phyloP scores from a whole-genome alignment of 2,888 invertebrate genomes.

The Scaptomyza polygonia region DNA sequence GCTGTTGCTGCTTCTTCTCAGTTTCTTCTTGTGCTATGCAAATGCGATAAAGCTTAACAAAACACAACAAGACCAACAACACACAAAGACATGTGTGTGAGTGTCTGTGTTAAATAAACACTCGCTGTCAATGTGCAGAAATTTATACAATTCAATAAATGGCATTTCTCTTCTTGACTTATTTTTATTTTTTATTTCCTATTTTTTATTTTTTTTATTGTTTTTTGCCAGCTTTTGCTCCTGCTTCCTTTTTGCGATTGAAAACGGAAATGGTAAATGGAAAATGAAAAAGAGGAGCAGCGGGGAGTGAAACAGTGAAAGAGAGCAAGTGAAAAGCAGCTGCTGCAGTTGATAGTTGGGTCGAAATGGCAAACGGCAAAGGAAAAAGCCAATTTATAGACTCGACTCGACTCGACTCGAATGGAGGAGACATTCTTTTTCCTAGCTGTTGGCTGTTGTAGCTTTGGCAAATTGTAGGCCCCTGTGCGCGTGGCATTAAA shows the following conservation, averaged over 20 bases:
- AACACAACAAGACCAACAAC: slow-evolving; percentile 43
- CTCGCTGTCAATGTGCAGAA: slow-evolving; percentile 72
- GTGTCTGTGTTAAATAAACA: slow-evolving; percentile 71
- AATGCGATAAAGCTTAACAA: slow-evolving; percentile 74
- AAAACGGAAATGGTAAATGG: slow-evolving; percentile 71
- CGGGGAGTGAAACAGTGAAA: slow-evolving; percentile 19
- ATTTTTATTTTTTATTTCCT: slow-evolving; percentile 30
- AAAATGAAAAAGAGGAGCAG: slow-evolving; percentile 44
- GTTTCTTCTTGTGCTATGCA: slow-evolving; percentile 59
- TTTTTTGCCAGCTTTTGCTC: slow-evolving; percentile 22
- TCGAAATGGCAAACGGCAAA: slow-evolving; percentile 38
- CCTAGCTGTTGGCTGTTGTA: slow-evolving; percentile 3
- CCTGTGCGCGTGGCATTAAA: slow-evolving; percentile 68
- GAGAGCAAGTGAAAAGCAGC: too few relatives aligned
- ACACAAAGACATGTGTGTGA: slow-evolving; percentile 24
- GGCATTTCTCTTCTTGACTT: slow-evolving; percentile 57
- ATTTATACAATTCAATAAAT: slow-evolving; percentile 82
- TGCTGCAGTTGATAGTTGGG: slow-evolving; percentile 35
- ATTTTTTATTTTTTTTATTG: slow-evolving; percentile 11
- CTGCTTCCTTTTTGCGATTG: slow-evolving; percentile 64
- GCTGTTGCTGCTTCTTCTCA: slow-evolving; percentile 24
- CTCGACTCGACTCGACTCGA: slow-evolving; percentile 23
- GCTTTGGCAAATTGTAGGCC: slow-evolving; percentile 55
- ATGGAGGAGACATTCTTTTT: slow-evolving; percentile 20
- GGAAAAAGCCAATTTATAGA: slow-evolving; percentile 78